A percentile compares a stretch with the other conserved stretches of the same genome.
Conservation (phyloP, 2,797 vertebrate species). For the Sebastes diaconus region DNA sequence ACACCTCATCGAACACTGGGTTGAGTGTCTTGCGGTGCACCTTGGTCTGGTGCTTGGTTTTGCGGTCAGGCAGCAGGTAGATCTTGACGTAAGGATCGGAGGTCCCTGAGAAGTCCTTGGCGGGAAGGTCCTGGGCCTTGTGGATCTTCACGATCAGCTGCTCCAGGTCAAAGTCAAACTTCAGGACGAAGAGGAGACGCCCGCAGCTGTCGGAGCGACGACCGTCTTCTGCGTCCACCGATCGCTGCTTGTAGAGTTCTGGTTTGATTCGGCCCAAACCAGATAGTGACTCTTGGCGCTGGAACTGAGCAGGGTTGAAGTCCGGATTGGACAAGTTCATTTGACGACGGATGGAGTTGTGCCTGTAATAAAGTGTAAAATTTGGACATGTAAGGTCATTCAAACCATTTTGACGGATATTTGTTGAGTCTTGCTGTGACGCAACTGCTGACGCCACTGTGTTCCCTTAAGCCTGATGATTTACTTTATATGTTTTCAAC, state of each 20-base stretch:
- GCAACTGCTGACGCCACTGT: background rate
- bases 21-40: conserved; percentile 99
- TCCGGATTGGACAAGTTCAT: conserved; percentile 97
- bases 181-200: conserved; percentile 92
- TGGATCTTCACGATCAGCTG: conserved; percentile 98
- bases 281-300: conserved; percentile 93
- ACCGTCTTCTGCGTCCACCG: conserved; percentile 90
- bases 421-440: background rate
- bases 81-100: conserved; percentile 99
- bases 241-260: conserved; percentile 96
- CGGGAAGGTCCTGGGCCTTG: conserved; percentile 93
- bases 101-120: conserved; percentile 98
- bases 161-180: conserved; percentile 97
- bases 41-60: conserved; percentile 99
- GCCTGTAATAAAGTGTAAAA: conserved; percentile 78
- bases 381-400: background rate
- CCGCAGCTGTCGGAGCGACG: conserved; percentile 88
- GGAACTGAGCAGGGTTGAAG: conserved; percentile 95
- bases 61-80: conserved; percentile 97
- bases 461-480: background rate
- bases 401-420: background rate
- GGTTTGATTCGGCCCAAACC: conserved; percentile 94
- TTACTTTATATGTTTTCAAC: background rate
- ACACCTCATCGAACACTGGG: conserved; percentile 97
- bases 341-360: conserved; percentile 95